Evolutionary conservation across 1,140 invertebrate genomes (phyloP), one percentile per base, ranked within the genome.

Genomic region (Condylostylus longicornis): DNA sequence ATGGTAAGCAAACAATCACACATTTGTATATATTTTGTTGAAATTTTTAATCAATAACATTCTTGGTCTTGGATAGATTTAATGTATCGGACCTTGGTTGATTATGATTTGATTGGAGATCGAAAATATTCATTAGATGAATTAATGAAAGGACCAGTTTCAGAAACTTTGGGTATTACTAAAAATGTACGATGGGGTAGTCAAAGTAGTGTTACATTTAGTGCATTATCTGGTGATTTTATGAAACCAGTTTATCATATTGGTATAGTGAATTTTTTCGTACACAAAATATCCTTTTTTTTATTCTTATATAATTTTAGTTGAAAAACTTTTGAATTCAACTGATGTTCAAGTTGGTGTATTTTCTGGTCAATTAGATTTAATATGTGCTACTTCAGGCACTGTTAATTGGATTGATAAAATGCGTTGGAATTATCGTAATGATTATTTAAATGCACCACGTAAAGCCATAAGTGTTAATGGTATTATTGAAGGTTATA

Each of bases 161-260:
- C 71, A 41, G 37, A 69, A 33, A 72, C 72, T 6, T 61, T 86
- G 48, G 48, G 59, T 56, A 68, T 81, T 33, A 72, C 76, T n/a
- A 53, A 62, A 0, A 60, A 70, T 30, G 70, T 76, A 1, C 56
- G 45, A 6, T 86, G 79, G 74, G 73, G 71, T 25, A 52, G 46
- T 5, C 72, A 77, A 47, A 68, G 69, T 5, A 42, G 43, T 4
- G 18, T 38, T 0, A 82, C 88, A 1, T 87, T 86, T 54, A 38
- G 49, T 22, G 57, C 51, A 10, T 67, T 84, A 18, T 42, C 37
- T 13, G 70, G 42, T 14, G 85, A 89, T 51, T 89, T 89, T 47
- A 89, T 90, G 84, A 84, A 82, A 51, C 80, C 83, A 10, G 82
- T 81, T 18, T 71, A 74, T 9, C 50, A 75, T 30, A 66, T 74